Percentiles rank a stretch among this genome's conserved stretches.
phyloP scores from a whole-genome alignment of 2,888 invertebrate genomes.

The Trileptium ribeirensis region DNA sequence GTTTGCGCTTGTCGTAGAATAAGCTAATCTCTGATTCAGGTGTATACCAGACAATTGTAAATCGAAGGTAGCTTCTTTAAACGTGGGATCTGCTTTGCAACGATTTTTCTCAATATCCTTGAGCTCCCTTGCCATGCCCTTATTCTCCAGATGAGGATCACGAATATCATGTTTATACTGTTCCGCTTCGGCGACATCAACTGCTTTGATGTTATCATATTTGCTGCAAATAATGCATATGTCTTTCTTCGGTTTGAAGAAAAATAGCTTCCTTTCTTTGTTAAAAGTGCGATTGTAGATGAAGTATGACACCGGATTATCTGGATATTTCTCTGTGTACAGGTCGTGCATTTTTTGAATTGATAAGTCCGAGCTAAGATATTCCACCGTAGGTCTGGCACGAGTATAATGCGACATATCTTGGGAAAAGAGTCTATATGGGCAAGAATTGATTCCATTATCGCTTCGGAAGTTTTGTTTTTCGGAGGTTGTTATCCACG shows the following conservation, averaged over 20 bases:
- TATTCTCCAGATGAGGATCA: neutral
- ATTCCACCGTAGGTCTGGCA: no score
- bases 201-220: neutral
- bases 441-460: no score
- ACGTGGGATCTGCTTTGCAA: neutral
- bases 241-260: conserved; percentile 8
- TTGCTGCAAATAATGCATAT: neutral
- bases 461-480: no score
- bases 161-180: neutral
- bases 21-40: neutral
- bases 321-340: no score
- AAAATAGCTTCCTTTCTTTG: no score
- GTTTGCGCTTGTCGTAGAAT: conserved; percentile 20
- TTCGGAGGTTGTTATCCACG: no score
- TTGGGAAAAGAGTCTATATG: no score
- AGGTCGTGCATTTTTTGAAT: no score
- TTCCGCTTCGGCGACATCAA: neutral
- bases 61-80: conserved; percentile 2
- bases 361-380: no score
- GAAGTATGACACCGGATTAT: no score
- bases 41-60: conserved; percentile 9
- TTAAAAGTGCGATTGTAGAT: no score
- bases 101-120: conserved; percentile 2
- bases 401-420: no score
- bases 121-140: neutral